Percentiles rank a stretch among this genome's conserved stretches.
Conservation (phyloP, 2,113 vertebrate species). For the Tamias sibiricus region DNA sequence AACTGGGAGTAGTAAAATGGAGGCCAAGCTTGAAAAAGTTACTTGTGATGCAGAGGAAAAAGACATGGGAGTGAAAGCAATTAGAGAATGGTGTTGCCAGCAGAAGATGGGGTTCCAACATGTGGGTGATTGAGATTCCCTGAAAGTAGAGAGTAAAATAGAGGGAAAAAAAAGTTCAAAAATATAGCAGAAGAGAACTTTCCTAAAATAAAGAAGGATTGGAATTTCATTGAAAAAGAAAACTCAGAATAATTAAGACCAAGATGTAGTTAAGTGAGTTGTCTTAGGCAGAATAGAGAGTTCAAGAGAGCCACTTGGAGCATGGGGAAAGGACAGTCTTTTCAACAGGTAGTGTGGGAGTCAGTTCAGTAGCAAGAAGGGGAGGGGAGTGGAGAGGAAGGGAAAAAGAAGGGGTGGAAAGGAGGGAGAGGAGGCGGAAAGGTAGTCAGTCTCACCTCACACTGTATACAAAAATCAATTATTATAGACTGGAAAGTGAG, state of each 20-base stretch:
- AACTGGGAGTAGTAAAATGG: not conserved
- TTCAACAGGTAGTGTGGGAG: not conserved
- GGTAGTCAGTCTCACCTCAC: not conserved
- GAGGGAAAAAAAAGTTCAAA: not conserved
- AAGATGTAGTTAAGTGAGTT: not conserved
- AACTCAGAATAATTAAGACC: not conserved
- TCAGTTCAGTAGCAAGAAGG: not conserved
- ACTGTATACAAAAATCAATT: not conserved
- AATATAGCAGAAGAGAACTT: not conserved
- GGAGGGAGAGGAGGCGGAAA: not conserved
- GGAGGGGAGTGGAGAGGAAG: not conserved
- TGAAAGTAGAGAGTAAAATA: not conserved
- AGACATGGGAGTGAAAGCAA: not conserved
- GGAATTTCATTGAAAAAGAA: conserved; percentile 23
- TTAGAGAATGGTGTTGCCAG: not conserved
- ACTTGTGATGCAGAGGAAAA: not conserved
- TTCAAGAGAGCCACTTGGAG: not conserved
- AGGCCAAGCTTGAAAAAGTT: not conserved
- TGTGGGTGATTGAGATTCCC: not conserved
- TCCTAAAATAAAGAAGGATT: not conserved
- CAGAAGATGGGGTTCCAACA: not conserved
- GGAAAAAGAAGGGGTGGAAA: not conserved
- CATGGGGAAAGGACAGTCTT: not conserved
- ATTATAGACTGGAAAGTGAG: not conserved
- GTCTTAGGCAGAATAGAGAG: not conserved